Evolutionary conservation across 2,888 invertebrate genomes (phyloP), one percentile per base, ranked within the genome.

Genomic region (Lasius fuliginosus): DNA sequence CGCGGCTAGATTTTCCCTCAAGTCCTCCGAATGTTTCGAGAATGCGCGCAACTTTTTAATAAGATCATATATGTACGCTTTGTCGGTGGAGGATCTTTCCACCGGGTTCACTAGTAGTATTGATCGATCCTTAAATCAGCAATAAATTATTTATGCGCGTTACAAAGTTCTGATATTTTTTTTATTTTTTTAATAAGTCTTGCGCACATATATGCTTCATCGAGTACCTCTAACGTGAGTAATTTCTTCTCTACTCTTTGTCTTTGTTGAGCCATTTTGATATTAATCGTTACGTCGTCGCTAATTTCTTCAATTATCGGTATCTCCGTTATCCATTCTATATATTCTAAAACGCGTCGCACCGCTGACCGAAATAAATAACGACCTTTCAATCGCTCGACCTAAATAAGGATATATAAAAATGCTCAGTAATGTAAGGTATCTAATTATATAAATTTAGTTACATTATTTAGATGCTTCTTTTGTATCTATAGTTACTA

Each of bases 1-100:
- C 0, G 96, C 96, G 0, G 97, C 96, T 62, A 97, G 92, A 71
- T 96, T 95, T 87, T 95, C 95, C 90, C 96, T 96, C 11, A 97
- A 95, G 88, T 96, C 95, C 96, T 97, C 92, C 3, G 94, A 89
- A 86, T 90, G 90, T 49, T 87, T 92, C 69, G 85, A 86, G 40
- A 93, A 94, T 4, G 92, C 91, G n/a, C 81, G 90, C 1, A 92
- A 84, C 4, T 91, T 92, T 49, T 88, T 91, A 6, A 94, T 87
- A 6, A 94, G 76, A 46, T 88, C 85, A 18, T 83, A 79, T 82
- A 94, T 89, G n/a, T 93, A 88, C 0, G 69, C 76, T 56, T 79
- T 88, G 0, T 93, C 91, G 0, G 84, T 85, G 30, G 74, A 85
- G 0, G 92, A 88, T 76, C 94, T 89, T 5, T 87, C 81, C 6